Base-by-base conservation (phyloP, 2,797 vertebrate genomes). In the Enteromius radiatus region DNA sequence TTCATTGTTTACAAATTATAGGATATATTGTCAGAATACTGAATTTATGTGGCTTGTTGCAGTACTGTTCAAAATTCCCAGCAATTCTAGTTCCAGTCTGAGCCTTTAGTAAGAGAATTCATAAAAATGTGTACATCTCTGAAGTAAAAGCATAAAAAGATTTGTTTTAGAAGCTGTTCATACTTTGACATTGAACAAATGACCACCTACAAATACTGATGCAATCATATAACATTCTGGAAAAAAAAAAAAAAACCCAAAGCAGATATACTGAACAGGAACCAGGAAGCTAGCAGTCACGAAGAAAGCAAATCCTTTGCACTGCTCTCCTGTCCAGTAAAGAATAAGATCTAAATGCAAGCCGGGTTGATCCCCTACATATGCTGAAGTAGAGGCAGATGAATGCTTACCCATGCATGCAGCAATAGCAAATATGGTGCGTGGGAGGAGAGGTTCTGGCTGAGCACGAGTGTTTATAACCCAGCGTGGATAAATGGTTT, bases 371-470 rank as follows among this genome's bases (percentile, higher is more conserved):
- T 68, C 59, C 43, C 59, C 26, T 59, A 69, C 77, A 84, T 80
- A 80, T 84, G 78, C 78, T 61, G 64, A 84, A 75, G 15, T 31
- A 8, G 78, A 80, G 69, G 41, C 69, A 75, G 65, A 84, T 75
- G 63, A 74, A 65, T 31, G 41, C 41, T 74, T 63, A 54, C 52
- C 41, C 63, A 79, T 76, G 26, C 67, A 74, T 45, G 23, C 36
- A 65, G 65, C 80, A 82, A n/a, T 74, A 43, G 69, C 70, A 76
- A 84, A 73, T 45, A 82, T 84, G 79, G 52, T 68, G 47, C 75
- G 78, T 59, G 73, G 68, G 78, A 77, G 43, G 67, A 84, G 41
- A 82, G 52, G n/a, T 49, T 81, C 43, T 71, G 79, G 83, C 31
- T 84, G 78, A 76, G 41, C 23, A 52, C 19, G n/a, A 33, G 12